Evolutionary conservation across 2,888 invertebrate genomes (phyloP).

Genomic region (Palloptera scutellata): DNA sequence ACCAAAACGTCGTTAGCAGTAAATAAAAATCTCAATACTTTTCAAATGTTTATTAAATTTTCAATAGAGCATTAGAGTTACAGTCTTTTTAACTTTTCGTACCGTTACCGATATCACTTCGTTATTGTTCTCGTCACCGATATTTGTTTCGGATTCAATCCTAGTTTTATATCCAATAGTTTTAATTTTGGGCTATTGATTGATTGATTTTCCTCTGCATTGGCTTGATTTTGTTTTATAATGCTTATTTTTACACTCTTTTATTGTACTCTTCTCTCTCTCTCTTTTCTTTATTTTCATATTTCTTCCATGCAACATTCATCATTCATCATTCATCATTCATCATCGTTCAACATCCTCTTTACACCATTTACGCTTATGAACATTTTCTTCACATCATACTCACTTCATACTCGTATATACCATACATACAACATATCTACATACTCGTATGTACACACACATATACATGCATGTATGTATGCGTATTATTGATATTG

Average conservation of each 20-base stretch:
- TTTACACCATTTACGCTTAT: neutral
- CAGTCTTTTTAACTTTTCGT: too few species aligned
- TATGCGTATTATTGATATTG: constrained; percentile 1
- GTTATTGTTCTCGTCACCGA: too few species aligned
- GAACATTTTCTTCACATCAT: neutral
- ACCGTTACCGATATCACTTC: too few species aligned
- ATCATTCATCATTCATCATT: neutral
- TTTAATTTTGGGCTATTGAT: too few species aligned
- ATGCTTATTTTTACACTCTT: neutral
- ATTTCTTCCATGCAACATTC: neutral
- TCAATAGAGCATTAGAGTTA: too few species aligned
- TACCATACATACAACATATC: constrained; percentile 28
- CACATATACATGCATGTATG: constrained; percentile 3
- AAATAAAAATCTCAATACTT: too few species aligned
- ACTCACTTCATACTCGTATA: neutral
- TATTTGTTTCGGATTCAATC: too few species aligned
- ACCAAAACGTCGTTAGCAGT: too few species aligned
- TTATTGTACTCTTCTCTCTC: constrained; percentile 3
- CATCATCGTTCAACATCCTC: neutral
- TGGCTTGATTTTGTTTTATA: neutral
- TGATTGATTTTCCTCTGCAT: too few species aligned
- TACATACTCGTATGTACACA: constrained; percentile 14
- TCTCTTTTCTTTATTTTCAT: constrained; percentile 7
- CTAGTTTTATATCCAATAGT: too few species aligned
- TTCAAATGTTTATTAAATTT: too few species aligned